These are phyloP conservation scores for Rhabdornis inornatus DNA, from an alignment of 2,113 vertebrate species.

Conservation along the genomic window DNA sequence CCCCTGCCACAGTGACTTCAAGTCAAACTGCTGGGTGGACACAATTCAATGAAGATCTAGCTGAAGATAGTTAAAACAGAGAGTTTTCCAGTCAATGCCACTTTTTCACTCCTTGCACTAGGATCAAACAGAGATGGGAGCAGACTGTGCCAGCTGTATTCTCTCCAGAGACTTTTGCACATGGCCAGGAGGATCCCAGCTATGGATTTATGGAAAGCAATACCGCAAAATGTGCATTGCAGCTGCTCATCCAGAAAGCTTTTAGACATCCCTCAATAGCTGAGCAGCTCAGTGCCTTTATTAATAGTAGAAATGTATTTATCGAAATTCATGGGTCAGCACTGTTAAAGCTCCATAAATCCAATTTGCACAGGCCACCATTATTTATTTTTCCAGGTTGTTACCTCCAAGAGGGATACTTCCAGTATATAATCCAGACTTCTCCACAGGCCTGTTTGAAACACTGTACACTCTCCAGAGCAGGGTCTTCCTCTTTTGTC, in stretches of 20 bases:
- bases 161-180: neutral
- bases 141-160: neutral
- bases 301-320: slow-evolving; percentile 43
- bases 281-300: slow-evolving; percentile 37
- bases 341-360: slow-evolving; percentile 7
- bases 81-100: neutral
- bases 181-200: neutral
- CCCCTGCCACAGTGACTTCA: neutral
- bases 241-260: slow-evolving; percentile 48
- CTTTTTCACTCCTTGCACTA: neutral
- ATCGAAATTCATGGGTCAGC: slow-evolving; percentile 45
- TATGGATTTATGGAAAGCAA: slow-evolving; percentile 41
- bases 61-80: neutral
- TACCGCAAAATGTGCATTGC: slow-evolving; percentile 26
- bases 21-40: neutral
- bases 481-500: neutral
- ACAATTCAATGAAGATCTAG: neutral
- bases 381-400: slow-evolving; percentile 9
- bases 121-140: neutral
- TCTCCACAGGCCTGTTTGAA: neutral
- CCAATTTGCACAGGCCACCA: neutral
- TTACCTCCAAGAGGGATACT: neutral
- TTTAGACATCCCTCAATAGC: neutral
- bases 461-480: neutral
- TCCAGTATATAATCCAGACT: neutral